Conservation (phyloP, 1,140 invertebrate genomes). For the Protaetia brevitarsis region DNA sequence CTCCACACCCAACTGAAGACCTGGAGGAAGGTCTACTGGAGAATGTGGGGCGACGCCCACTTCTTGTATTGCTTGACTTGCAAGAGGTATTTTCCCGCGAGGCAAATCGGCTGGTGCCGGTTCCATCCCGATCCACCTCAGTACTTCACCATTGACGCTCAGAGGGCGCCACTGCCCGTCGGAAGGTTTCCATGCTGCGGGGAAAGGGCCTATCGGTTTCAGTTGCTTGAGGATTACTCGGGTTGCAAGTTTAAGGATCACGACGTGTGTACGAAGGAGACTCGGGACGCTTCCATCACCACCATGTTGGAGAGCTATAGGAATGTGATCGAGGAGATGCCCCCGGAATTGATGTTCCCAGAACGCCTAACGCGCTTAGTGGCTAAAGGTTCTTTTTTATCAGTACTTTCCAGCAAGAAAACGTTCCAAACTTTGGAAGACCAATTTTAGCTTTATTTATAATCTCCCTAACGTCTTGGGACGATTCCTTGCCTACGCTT, state of each 20-base stretch:
- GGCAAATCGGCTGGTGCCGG: slow-evolving; percentile 75
- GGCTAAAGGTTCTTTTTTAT: slow-evolving; percentile 51
- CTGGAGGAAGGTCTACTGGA: slow-evolving; percentile 91
- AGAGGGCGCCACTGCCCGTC: slow-evolving; percentile 60
- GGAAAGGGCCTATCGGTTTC: slow-evolving; percentile 65
- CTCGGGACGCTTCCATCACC: slow-evolving; percentile 56
- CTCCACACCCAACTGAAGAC: slow-evolving; percentile 74
- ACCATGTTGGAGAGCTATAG: slow-evolving; percentile 56
- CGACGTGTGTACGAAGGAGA: slow-evolving; percentile 51
- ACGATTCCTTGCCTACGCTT: no score
- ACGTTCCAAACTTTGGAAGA: background rate
- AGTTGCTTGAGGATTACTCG: slow-evolving; percentile 44
- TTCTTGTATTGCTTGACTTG: slow-evolving; percentile 75
- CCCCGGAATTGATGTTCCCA: slow-evolving; percentile 63
- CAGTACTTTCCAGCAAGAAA: background rate
- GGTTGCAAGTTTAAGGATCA: slow-evolving; percentile 66
- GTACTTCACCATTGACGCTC: slow-evolving; percentile 68
- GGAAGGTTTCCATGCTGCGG: slow-evolving; percentile 81
- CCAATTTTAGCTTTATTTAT: no score
- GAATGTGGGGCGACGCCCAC: slow-evolving; percentile 84
- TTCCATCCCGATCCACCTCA: slow-evolving; percentile 75
- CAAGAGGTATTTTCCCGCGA: slow-evolving; percentile 69
- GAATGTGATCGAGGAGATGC: slow-evolving; percentile 58
- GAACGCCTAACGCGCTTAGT: slow-evolving; percentile 65
- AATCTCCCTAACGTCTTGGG: background rate